Evolutionary conservation across 1,140 invertebrate species (phyloP).

Genomic region (Trichonephila clavata): DNA sequence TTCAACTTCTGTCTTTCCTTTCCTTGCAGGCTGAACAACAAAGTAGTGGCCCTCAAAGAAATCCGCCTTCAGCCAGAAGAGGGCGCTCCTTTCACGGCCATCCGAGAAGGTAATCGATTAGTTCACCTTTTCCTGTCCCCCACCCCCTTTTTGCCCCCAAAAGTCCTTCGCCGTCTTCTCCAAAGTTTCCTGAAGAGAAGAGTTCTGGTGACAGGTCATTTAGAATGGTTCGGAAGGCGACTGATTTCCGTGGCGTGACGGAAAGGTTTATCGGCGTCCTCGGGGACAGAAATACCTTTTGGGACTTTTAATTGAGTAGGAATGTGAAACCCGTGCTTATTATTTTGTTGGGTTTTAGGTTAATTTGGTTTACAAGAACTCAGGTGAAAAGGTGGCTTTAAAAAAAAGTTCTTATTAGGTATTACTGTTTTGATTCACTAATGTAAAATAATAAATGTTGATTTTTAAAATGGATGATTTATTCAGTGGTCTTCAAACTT

Average conservation of each 20-base stretch:
- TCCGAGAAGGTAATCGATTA: constrained; percentile 84
- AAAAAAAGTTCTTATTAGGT: too few relatives aligned
- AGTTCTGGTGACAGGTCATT: constrained; percentile 57
- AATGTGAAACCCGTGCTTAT: neutral
- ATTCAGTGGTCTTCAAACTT: too few relatives aligned
- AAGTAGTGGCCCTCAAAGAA: constrained; percentile 88
- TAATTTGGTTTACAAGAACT: too few relatives aligned
- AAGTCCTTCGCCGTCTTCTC: neutral
- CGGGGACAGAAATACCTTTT: neutral
- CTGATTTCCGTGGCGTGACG: constrained; percentile 25
- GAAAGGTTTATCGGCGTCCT: neutral
- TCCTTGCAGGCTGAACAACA: constrained; percentile 83
- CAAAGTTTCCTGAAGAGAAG: constrained; percentile 18
- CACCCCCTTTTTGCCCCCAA: neutral
- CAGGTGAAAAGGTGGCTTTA: too few relatives aligned
- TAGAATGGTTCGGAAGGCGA: constrained; percentile 1
- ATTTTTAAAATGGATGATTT: too few relatives aligned
- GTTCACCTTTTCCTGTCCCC: constrained; percentile 11
- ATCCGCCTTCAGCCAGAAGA: constrained; percentile 88
- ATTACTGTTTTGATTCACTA: too few relatives aligned
- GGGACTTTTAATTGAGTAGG: neutral
- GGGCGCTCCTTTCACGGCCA: constrained; percentile 88
- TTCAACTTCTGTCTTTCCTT: neutral
- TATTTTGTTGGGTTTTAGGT: neutral
- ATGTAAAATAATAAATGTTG: too few relatives aligned